Base-by-base conservation (phyloP, 35 echinoderm and acorn worm genomes). In the Apostichopus californicus region DNA sequence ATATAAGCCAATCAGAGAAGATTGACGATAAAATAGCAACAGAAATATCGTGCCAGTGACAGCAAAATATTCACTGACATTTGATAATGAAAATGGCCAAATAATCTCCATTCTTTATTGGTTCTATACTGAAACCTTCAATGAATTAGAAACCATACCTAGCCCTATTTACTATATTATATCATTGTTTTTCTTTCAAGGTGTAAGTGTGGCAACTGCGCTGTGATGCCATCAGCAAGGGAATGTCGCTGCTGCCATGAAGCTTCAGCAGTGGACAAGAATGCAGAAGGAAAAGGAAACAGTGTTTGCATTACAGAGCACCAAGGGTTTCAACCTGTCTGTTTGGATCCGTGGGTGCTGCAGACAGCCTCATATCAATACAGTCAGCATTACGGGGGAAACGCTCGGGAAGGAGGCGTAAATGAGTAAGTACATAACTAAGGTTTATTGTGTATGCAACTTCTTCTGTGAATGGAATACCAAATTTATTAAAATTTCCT, bases 331-430 rank as follows among this genome's bases (percentile, higher is more conserved):
- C 46, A 9, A 8, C 55, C 55, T 34, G 87, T 72, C 18, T 90
- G 87, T 75, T 9, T 90, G 9, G 66, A 90, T 26, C 8, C 72
- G 13, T 72, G 71, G 20, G 87, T 73, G 8, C 20, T 90, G 15
- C 60, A 90, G 26, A 90, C 71, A 11, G 87, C 94, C 55, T 92
- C 84, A 55, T 23, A 87, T 18, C 65, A 92, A 65, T 95, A 95
- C 79, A 24, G 80, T 8, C 91, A 95, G 70, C 82, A 79, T 81
- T 95, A 92, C 80, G 94, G 87, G 23, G 93, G 34, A 90, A 14
- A 73, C 14, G 93, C 93, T 64, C 28, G 73, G 73, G 73, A 34
- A 90, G 17, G 73, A 73, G 9, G 10, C 54, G 8, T 54, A 21
- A 63, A 9, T 10, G 17, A 63, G n/a, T 87, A 10, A 57, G 83